Base-by-base conservation (phyloP, 2,888 invertebrate species). In the Megamerina dolium region DNA sequence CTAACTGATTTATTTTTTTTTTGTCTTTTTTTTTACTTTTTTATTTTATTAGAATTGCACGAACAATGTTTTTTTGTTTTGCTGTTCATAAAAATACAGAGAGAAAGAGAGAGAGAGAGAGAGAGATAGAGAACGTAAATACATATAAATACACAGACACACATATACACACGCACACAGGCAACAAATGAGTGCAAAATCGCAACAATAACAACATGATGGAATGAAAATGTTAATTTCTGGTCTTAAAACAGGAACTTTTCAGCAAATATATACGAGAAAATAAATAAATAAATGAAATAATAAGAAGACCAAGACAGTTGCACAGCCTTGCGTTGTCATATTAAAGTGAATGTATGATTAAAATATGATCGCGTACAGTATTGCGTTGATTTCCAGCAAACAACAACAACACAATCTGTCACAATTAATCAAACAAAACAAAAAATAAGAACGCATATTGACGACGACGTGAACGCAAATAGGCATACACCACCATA, bases 331-430 rank as follows among this genome's bases (percentile, higher is more conserved):
- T 16, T 23, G 17, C 37, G n/a, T n/a, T n/a, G n/a, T n/a, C n/a
- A 31, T 10, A 21, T 13, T 34, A 21, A 29, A 41, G 41, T 45
- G 37, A 41, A 45, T 41, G 41, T 20, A 32, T 37, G 37, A 41
- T 41, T 45, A 41, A 40, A 29, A 9, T 10, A 20, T 19, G 42
- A 36, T 13, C 27, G 17, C 17, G 18, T 18, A 27, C 21, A 20
- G 19, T 12, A 16, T 10, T 19, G 8, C 10, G 17, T 19, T 18
- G 27, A 29, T 18, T 12, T 16, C 32, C 26, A 17, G 27, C 32
- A 33, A 37, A 9, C 19, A n/a, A n/a, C n/a, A n/a, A 17, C 29
- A 35, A 37, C 16, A 18, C 36, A 30, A 41, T 30, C 32, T 20
- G 31, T 13, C 23, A 29, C 38, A 33, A 23, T 38, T 29, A 41